Conservation (phyloP, 2,888 invertebrate genomes). For the Leptopterna dolabrata region DNA sequence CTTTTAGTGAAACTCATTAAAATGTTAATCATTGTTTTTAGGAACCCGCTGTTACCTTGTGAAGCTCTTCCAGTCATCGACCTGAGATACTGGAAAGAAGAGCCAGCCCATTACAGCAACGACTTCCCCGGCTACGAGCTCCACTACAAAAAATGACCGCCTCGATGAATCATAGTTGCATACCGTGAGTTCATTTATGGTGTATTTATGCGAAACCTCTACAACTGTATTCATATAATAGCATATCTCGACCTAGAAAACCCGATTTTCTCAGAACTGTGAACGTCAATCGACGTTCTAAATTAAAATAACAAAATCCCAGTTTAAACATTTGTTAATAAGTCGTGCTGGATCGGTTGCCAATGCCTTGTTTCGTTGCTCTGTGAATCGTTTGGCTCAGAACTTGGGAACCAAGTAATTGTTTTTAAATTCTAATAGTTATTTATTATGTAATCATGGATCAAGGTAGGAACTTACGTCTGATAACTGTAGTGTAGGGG, state of each 20-base stretch:
- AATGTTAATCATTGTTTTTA: constrained; percentile 64
- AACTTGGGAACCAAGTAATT: background rate
- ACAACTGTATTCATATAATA: background rate
- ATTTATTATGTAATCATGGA: too few species aligned
- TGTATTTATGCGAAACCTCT: background rate
- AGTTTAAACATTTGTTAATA: background rate
- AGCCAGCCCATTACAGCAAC: background rate
- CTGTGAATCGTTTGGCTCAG: too few species aligned
- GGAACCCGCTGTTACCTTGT: constrained; percentile 72
- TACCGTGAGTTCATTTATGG: background rate
- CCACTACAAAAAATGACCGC: background rate
- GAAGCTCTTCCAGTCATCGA: constrained; percentile 68
- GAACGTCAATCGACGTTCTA: background rate
- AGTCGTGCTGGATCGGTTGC: background rate
- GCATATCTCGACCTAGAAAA: background rate
- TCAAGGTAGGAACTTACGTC: background rate
- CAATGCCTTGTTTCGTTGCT: too few species aligned
- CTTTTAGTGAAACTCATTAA: too few species aligned
- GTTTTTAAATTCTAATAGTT: background rate
- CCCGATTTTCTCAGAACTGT: background rate
- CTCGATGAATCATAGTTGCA: background rate
- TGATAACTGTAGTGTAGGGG: too few species aligned
- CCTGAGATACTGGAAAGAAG: constrained; percentile 71
- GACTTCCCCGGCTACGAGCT: constrained; percentile 4
- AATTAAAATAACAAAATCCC: background rate